Evolutionary conservation across 2,113 vertebrate genomes (phyloP).

Genomic region (Ailuropoda melanoleuca): DNA sequence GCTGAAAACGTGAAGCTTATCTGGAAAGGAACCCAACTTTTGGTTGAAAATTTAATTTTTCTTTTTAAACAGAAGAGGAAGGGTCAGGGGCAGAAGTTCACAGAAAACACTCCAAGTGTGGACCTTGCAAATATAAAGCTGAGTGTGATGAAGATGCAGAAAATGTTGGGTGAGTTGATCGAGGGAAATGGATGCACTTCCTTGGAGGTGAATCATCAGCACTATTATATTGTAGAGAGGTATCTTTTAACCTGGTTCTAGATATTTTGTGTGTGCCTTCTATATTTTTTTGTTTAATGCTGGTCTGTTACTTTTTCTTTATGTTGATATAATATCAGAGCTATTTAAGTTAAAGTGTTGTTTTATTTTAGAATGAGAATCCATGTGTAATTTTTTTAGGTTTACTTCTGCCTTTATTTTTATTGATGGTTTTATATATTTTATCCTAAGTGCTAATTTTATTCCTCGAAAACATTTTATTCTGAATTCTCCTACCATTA

Average conservation of each 20-base stretch:
- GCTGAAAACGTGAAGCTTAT: conserved; percentile 54
- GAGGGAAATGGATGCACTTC: not conserved
- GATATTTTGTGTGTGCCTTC: not conserved
- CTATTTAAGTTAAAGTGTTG: conserved; percentile 10
- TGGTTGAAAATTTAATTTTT: conserved; percentile 67
- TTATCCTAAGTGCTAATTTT: not conserved
- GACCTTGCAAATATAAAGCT: conserved; percentile 95
- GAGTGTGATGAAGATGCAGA: conserved; percentile 97
- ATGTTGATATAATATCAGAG: not conserved
- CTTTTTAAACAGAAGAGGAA: conserved; percentile 90
- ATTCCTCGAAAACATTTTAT: not conserved
- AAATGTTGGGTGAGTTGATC: conserved; percentile 92
- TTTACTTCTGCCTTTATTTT: conserved; percentile 5
- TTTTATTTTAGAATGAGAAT: conserved; percentile 14
- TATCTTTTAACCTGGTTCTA: not conserved
- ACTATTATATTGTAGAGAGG: not conserved
- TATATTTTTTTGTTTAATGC: conserved; percentile 1
- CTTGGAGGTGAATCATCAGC: not conserved
- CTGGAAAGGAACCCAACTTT: conserved; percentile 59
- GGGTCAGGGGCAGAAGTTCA: conserved; percentile 92
- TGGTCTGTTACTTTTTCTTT: not conserved
- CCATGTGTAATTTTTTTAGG: not conserved
- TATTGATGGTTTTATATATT: not conserved
- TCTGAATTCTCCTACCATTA: not conserved
- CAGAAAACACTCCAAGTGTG: conserved; percentile 95